phyloP scores from a whole-genome alignment of 2,888 invertebrate species.

The Caenorhabditis sinica region DNA sequence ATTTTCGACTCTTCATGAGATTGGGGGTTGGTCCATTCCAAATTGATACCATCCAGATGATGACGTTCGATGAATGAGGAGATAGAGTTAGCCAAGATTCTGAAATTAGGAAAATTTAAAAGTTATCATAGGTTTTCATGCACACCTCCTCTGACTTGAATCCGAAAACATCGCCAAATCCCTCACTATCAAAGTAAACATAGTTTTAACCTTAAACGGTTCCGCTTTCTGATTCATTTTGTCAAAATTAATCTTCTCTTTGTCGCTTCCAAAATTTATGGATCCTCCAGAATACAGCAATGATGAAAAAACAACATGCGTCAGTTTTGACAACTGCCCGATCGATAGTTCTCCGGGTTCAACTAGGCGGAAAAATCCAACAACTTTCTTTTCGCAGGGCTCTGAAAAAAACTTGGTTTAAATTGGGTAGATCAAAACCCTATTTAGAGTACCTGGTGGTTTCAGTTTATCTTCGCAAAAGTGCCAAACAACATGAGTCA shows the following conservation, averaged over 20 bases:
- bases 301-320: neutral
- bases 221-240: neutral
- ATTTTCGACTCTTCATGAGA: too few species aligned
- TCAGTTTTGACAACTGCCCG: neutral
- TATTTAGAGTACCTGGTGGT: too few species aligned
- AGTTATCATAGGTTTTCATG: too few species aligned
- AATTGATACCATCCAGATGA: neutral
- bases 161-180: neutral
- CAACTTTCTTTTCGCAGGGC: neutral
- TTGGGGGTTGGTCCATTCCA: neutral
- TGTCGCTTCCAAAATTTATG: neutral
- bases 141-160: neutral
- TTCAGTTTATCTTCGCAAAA: too few species aligned
- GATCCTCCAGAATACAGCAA: neutral
- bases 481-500: too few species aligned
- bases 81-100: neutral
- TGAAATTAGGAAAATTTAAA: too few species aligned
- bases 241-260: neutral
- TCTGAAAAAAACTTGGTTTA: too few species aligned
- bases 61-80: neutral
- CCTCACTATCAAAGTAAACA: neutral
- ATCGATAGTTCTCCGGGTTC: neutral
- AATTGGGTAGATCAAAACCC: too few species aligned
- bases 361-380: neutral
- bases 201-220: slow-evolving; percentile 2